Base-by-base conservation (phyloP, 1,140 invertebrate species). In the Saccostrea echinata region DNA sequence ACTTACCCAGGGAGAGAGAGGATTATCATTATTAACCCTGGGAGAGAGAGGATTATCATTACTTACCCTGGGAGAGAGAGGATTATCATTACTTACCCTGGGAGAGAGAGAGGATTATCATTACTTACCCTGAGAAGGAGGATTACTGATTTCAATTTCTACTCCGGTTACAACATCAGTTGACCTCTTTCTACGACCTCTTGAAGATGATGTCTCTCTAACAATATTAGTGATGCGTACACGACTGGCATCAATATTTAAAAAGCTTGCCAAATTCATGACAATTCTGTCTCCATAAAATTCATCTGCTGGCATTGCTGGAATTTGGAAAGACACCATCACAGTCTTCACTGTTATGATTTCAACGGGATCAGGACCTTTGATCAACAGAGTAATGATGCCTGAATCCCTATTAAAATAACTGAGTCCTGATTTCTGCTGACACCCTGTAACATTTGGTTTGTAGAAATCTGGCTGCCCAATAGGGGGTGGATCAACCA, bases 251-350 rank as follows among this genome's bases (percentile, higher is more conserved):
- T 90, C 84, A 12, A 94, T 71, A 24, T 89, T 88, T 12, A 94
- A 89, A 88, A 94, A 94, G 1, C 85, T 57, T 8, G 92, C 93
- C 13, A 94, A 85, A 76, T 94, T 92, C 18, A 90, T 68, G 52
- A 94, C 87, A 16, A 94, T 83, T 33, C 92, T 88, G 24, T 92
- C 89, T 1, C 93, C 92, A 87, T 92, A 94, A 88, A 94, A 94
- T 30, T 93, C 91, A 35, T 92, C 90, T 0, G 90, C 90, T 13
- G 91, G 92, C 86, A 93, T 91, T 12, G 92, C 90, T 33, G 89
- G 84, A 2, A 90, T 82, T 11, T 90, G 86, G 83, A 94, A 91
- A 52, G 90, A 87, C 12, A 94, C 87, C 9, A 93, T 86, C 0
- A 94, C 64, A 1, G 90, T 84, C 21, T 88, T 33, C 2, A 30